Percentiles rank a stretch among this genome's conserved stretches.
Evolutionary conservation across 1,140 invertebrate species (phyloP).

Genomic region (Calephelis nemesis): DNA sequence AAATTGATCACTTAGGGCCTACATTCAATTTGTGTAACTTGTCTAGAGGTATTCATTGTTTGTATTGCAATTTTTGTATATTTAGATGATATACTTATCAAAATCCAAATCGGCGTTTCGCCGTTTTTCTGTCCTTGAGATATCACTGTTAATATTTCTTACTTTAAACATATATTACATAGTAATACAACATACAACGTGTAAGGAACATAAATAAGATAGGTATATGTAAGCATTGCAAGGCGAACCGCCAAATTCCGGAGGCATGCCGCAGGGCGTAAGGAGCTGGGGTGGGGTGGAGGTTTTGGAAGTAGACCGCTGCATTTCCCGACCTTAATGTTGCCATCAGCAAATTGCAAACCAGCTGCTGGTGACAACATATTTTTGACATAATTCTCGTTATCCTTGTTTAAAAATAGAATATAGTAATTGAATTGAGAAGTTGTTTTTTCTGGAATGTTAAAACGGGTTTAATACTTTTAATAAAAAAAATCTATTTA

Average conservation of each 20-base stretch:
- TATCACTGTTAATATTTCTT: too few species aligned
- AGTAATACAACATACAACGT: neutral
- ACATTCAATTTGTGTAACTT: too few species aligned
- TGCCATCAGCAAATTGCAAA: slow-evolving; percentile 76
- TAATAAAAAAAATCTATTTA: too few species aligned
- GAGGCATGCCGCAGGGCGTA: slow-evolving; percentile 55
- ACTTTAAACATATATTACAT: too few species aligned
- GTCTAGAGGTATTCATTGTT: too few species aligned
- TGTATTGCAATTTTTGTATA: too few species aligned
- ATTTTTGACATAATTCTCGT: slow-evolving; percentile 59
- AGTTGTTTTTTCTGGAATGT: too few species aligned
- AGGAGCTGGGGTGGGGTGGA: slow-evolving; percentile 28
- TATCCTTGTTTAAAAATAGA: slow-evolving; percentile 25
- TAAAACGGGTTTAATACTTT: too few species aligned
- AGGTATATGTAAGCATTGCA: slow-evolving; percentile 47
- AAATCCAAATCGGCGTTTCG: too few species aligned
- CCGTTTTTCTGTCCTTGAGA: too few species aligned
- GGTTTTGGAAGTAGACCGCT: slow-evolving; percentile 47
- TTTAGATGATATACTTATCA: too few species aligned
- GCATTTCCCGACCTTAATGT: slow-evolving; percentile 69
- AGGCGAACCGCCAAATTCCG: slow-evolving; percentile 67
- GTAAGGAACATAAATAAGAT: slow-evolving; percentile 4
- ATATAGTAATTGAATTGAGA: neutral
- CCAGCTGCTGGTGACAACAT: slow-evolving; percentile 67
- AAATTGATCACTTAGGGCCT: too few species aligned